Conservation (phyloP, 2,888 invertebrate genomes). For the Pammene aurita region DNA sequence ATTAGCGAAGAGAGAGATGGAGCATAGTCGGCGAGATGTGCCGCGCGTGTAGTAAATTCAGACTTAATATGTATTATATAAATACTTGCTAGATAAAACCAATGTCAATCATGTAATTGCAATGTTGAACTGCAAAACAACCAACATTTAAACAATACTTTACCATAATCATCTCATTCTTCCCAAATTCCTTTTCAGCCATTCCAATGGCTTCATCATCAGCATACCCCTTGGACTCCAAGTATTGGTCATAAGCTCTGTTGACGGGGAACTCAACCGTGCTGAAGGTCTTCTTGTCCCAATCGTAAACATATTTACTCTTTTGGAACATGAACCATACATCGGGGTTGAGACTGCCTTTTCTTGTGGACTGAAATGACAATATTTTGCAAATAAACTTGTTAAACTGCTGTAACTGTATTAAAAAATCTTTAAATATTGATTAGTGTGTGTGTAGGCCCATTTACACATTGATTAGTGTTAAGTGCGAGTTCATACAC, state of each 20-base stretch:
- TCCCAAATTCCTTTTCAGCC: slow-evolving; percentile 93
- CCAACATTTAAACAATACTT: slow-evolving; percentile 45
- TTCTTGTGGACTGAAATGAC: slow-evolving; percentile 66
- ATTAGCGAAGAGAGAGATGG: too few relatives aligned
- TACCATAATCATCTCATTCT: slow-evolving; percentile 94
- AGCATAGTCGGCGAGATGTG: too few relatives aligned
- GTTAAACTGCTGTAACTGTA: background rate
- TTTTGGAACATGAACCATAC: slow-evolving; percentile 99
- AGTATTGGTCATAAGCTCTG: slow-evolving; percentile 87
- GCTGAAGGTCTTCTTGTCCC: slow-evolving; percentile 90
- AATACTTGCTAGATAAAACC: too few relatives aligned
- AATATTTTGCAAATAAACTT: slow-evolving; percentile 1
- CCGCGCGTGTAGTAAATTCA: too few relatives aligned
- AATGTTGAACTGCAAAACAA: too few relatives aligned
- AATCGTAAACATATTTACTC: slow-evolving; percentile 96
- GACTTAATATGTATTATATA: too few relatives aligned
- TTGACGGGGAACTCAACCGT: slow-evolving; percentile 94
- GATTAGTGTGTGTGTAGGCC: too few relatives aligned
- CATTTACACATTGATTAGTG: too few relatives aligned
- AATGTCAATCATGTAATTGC: too few relatives aligned
- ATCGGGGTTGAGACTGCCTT: slow-evolving; percentile 78
- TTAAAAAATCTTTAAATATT: too few relatives aligned
- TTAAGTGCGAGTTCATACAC: too few relatives aligned
- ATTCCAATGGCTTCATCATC: slow-evolving; percentile 90
- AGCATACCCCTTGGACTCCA: slow-evolving; percentile 93